These are phyloP conservation scores for Tetrapedia diversipes DNA, from an alignment of 2,888 invertebrate genomes.

Conservation along the genomic window DNA sequence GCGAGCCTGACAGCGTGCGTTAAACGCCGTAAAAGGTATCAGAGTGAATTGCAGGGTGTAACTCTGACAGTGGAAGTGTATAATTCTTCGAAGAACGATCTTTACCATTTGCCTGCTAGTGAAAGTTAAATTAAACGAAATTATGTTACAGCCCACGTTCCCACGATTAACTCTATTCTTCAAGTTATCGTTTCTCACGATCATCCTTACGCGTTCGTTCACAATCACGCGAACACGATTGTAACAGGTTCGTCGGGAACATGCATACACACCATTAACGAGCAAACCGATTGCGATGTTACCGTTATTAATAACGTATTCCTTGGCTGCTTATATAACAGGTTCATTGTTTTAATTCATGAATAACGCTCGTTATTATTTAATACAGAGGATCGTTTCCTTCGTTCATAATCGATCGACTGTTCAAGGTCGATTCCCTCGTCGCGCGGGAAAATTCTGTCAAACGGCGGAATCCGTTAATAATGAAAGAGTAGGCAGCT, in stretches of 20 bases:
- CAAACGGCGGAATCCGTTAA: neutral
- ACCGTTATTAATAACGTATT: slow-evolving; percentile 1
- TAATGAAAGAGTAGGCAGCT: neutral
- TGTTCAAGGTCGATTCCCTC: slow-evolving; percentile 2
- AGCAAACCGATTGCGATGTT: neutral
- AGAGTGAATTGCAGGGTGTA: too few species aligned
- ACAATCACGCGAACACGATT: neutral
- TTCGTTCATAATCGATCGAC: neutral
- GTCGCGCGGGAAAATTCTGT: neutral
- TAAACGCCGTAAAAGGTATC: too few species aligned
- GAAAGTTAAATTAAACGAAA: slow-evolving; percentile 14
- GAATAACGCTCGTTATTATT: neutral
- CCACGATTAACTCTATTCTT: slow-evolving; percentile 18
- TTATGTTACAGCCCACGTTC: slow-evolving; percentile 6
- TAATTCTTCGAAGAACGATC: neutral
- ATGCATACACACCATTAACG: neutral
- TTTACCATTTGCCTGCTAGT: neutral
- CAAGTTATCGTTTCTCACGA: slow-evolving; percentile 8
- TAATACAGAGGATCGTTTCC: too few species aligned
- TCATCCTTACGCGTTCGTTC: slow-evolving; percentile 2
- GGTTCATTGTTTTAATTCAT: neutral
- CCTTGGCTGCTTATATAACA: neutral
- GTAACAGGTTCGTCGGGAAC: neutral
- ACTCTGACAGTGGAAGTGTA: neutral
- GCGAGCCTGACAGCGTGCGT: too few species aligned